Percentiles rank a stretch among this genome's conserved stretches.
These are phyloP conservation scores for Thalassoma bifasciatum DNA, from an alignment of 2,113 vertebrate species.

Conservation along the genomic window DNA sequence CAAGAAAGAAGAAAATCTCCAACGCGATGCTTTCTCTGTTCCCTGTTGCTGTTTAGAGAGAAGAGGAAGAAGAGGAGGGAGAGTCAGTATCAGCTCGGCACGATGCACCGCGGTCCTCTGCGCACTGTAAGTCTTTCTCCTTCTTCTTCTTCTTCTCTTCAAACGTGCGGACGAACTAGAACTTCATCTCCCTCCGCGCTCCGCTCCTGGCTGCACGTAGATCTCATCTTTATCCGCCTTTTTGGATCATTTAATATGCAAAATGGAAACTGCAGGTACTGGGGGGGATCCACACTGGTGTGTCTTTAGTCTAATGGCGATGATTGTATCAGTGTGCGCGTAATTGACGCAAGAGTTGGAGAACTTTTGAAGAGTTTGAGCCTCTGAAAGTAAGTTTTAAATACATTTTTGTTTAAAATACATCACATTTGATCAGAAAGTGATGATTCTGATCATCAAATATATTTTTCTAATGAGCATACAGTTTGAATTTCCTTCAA, in stretches of 20 bases:
- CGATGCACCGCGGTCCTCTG: constrained; percentile 40
- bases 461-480: not conserved
- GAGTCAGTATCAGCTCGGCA: constrained; percentile 1
- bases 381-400: not conserved
- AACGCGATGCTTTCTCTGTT: constrained; percentile 39
- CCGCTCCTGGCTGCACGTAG: not conserved
- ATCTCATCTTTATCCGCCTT: constrained; percentile 4
- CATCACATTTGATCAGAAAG: not conserved
- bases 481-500: not conserved
- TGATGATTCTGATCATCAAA: not conserved
- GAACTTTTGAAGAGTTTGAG: constrained; percentile 63
- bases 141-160: not conserved
- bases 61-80: constrained; percentile 7
- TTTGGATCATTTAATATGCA: constrained; percentile 18
- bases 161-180: constrained; percentile 26
- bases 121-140: constrained; percentile 66
- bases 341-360: constrained; percentile 64
- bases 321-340: not conserved
- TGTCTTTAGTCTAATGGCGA: not conserved
- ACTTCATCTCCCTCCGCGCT: constrained; percentile 30
- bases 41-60: constrained; percentile 34
- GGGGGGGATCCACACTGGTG: not conserved
- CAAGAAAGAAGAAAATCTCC: constrained; percentile 42
- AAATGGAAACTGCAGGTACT: constrained; percentile 2
- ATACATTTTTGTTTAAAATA: too few relatives aligned